Base-by-base conservation (phyloP, 2,797 vertebrate genomes). In the Pelobates cultripes region DNA sequence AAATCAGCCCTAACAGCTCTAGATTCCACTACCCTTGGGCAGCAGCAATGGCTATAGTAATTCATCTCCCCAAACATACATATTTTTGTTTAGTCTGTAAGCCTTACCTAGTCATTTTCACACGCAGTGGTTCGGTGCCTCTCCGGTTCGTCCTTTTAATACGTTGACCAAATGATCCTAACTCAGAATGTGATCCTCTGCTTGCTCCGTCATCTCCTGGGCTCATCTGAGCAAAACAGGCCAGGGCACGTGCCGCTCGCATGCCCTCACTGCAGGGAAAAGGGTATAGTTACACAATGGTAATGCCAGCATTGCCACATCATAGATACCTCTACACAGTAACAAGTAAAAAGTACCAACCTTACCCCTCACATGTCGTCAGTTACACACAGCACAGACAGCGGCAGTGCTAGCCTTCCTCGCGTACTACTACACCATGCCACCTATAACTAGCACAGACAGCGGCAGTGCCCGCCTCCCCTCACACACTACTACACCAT, bases 171-270 rank as follows among this genome's bases (percentile, higher is more conserved):
- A 43, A 77, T 43, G 17, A 43, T 45, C 63, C 77, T 41, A 70
- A 77, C 17, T 85, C 75, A 47, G 75, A 71, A 71, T n/a, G 17
- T 42, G 9, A 55, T 6, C 67, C 47, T 47, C 79, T 61, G 63
- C 43, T 73, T 8, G 79, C 43, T 45, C 70, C 75, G 8, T 79
- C 82, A 2, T 84, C 82, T 10, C 77, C 73, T 0, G 83, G 82
- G 41, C 14, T 81, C 78, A 80, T 80, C 60, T 81, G 78, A 43
- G 83, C 78, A 53, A 73, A 78, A n/a, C 83, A 73, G n/a, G 78
- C 78, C 47, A 80, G 66, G 40, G 78, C 83, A 2, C 83, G 74
- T 15, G 83, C 83, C 1, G 83, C 74, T 12, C 78, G 74, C 51
- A 85, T 68, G 4, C 75, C 79, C 55, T 78, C 79, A 4, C 83